Conservation (phyloP, 2,113 vertebrate genomes). For the Leuciscus idus region DNA sequence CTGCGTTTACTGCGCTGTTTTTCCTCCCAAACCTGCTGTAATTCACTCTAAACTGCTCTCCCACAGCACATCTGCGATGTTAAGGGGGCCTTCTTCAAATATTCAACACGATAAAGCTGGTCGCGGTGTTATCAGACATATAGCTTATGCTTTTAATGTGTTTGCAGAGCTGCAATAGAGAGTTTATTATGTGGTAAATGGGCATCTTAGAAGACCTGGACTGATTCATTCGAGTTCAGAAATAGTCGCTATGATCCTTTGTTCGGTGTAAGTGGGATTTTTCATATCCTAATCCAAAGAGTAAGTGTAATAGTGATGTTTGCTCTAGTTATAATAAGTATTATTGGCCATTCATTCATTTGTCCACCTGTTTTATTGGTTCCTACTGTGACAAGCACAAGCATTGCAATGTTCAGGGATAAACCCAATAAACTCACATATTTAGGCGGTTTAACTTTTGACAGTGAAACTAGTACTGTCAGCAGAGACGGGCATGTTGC, state of each 20-base stretch:
- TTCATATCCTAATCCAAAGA: background rate
- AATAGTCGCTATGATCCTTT: background rate
- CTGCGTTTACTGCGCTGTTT: background rate
- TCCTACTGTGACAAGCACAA: background rate
- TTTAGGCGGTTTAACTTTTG: background rate
- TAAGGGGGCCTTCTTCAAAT: background rate
- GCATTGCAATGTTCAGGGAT: background rate
- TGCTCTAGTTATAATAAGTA: background rate
- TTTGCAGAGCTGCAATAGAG: background rate
- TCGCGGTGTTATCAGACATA: background rate
- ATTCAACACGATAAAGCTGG: background rate
- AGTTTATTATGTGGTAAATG: background rate
- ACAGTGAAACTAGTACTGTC: background rate
- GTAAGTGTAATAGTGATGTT: background rate
- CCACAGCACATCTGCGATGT: background rate
- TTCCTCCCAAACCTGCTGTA: background rate
- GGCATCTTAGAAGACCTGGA: background rate
- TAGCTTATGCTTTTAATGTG: slow-evolving; percentile 4
- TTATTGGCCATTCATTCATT: background rate
- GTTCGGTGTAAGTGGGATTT: background rate
- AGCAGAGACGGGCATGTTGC: background rate
- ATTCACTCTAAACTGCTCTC: background rate
- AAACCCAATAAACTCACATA: background rate
- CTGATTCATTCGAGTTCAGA: background rate
- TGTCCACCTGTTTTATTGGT: background rate